Conservation (phyloP, 2,888 invertebrate species). For the Beris morrisii region DNA sequence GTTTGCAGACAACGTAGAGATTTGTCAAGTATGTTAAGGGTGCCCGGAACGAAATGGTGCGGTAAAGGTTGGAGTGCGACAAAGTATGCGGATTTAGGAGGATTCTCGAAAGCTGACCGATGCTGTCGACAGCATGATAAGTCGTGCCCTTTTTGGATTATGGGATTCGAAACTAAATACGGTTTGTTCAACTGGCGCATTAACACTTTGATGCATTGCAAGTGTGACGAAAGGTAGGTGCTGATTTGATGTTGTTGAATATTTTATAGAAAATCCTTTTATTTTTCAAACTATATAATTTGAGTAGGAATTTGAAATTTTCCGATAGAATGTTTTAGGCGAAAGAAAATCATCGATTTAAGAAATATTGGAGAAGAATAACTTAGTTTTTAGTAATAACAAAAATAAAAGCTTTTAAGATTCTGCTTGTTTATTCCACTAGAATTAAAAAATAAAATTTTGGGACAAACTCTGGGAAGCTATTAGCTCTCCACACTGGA, state of each 20-base stretch:
- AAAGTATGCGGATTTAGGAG: slow-evolving; percentile 76
- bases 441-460: too few species aligned
- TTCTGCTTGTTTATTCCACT: too few species aligned
- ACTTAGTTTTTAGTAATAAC: too few species aligned
- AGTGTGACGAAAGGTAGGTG: slow-evolving; percentile 83
- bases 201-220: slow-evolving; percentile 85
- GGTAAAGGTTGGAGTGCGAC: slow-evolving; percentile 79
- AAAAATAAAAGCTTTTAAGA: too few species aligned
- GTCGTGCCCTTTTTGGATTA: slow-evolving; percentile 79
- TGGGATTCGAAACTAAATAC: slow-evolving; percentile 76
- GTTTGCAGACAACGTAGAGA: slow-evolving; percentile 57
- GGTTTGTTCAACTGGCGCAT: slow-evolving; percentile 83
- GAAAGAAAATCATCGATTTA: too few species aligned
- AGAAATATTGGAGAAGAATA: too few species aligned
- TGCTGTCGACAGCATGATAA: slow-evolving; percentile 82
- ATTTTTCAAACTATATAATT: neutral
- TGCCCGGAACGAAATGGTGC: slow-evolving; percentile 91
- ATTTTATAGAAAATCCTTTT: neutral
- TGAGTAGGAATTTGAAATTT: neutral
- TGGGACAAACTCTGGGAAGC: too few species aligned
- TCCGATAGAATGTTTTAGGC: neutral
- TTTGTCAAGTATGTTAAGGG: slow-evolving; percentile 66
- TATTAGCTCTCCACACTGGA: too few species aligned
- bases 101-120: slow-evolving; percentile 74
- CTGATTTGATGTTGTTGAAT: slow-evolving; percentile 1